Base-by-base conservation (phyloP, 2,888 invertebrate genomes). In the Agrochola circellaris region DNA sequence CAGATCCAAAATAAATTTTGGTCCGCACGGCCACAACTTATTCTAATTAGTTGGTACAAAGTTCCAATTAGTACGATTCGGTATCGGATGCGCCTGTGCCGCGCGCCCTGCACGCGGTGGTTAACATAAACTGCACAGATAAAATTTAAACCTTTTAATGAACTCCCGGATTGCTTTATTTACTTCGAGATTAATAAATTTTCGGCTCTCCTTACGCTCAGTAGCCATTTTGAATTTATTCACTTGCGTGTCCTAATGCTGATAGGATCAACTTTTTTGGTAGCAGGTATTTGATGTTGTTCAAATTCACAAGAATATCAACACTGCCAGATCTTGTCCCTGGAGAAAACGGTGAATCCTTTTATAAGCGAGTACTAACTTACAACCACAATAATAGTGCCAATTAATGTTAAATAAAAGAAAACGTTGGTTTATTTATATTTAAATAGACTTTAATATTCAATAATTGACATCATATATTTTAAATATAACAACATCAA, bases 111-210 rank as follows among this genome's bases (percentile, higher is more conserved):
- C 89, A 85, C 87, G 85, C 90, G 93, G 93, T 93, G 94, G 93
- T 93, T 93, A 93, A 92, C 93, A 94, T 94, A 95, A 95, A 94
- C 93, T 92, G 93, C 92, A 90, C 93, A 93, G 95, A 95, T 95
- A 95, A 95, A 93, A 94, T 94, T 95, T 94, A 94, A 95, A 90
- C 91, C 91, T 91, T 93, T 94, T 95, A 95, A 95, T 95, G 94
- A 95, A 95, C 91, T 92, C 90, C 81, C 77, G 87, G 93, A 93
- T 94, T 94, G 93, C 91, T 94, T 94, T 94, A 94, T 94, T 93
- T 93, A 94, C 92, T 91, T 84, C 78, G 86, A 89, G 90, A 91
- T 93, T 91, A 91, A 94, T 94, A 93, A 92, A 94, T 93, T 91
- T 91, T 92, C 89, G 91, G 90, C 89, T 89, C 89, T 90, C 89